These are phyloP conservation scores for Pica pica DNA, from an alignment of 2,113 vertebrate genomes.

Conservation along the genomic window DNA sequence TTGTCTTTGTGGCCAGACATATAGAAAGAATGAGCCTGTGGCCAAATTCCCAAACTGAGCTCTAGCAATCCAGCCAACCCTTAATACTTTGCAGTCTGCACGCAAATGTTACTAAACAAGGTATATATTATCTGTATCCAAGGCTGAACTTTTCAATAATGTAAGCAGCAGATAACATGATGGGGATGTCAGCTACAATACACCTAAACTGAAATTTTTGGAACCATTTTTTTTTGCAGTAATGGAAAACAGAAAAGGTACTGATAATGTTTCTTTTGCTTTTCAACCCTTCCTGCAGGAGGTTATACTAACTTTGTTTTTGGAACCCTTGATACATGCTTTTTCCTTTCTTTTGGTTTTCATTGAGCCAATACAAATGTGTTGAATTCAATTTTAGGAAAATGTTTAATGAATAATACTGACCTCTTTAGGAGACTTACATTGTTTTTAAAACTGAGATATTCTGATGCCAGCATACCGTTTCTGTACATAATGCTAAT, in stretches of 20 bases:
- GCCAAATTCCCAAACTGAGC: conserved; percentile 18
- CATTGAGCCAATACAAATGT: not conserved
- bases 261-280: not conserved
- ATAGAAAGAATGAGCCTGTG: conserved; percentile 1
- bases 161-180: not conserved
- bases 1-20: not conserved
- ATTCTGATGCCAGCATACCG: not conserved
- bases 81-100: not conserved
- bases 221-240: not conserved
- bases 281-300: not conserved
- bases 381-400: not conserved
- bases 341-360: not conserved
- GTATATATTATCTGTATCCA: not conserved
- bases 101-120: not conserved
- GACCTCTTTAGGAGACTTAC: not conserved
- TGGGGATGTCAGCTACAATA: not conserved
- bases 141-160: not conserved
- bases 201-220: not conserved
- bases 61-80: not conserved
- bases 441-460: not conserved
- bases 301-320: not conserved
- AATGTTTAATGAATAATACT: not conserved
- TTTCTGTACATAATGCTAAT: not conserved
- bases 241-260: not conserved
- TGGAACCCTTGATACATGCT: not conserved